phyloP scores from a whole-genome alignment of 2,113 vertebrate genomes.

The Phalacrocorax pelagicus region DNA sequence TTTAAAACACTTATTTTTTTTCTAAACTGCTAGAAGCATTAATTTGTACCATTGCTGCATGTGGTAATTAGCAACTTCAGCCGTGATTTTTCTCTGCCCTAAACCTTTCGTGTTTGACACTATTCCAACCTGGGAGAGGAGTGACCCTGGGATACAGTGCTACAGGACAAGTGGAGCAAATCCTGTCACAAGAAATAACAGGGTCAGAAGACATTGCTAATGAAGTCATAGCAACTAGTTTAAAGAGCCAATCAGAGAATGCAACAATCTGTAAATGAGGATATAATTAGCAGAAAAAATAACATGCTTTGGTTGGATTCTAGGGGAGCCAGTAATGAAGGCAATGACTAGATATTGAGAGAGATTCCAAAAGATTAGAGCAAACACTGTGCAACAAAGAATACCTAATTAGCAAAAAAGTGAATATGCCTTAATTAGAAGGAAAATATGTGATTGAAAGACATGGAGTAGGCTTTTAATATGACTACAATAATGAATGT shows the following conservation, averaged over 20 bases:
- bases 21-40: constrained; percentile 39
- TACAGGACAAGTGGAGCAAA: constrained; percentile 80
- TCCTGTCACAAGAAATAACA: constrained; percentile 86
- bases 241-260: constrained; percentile 81
- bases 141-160: constrained; percentile 77
- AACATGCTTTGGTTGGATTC: constrained; percentile 80
- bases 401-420: constrained; percentile 83
- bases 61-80: constrained; percentile 70
- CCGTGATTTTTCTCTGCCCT: constrained; percentile 60
- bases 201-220: constrained; percentile 85
- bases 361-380: constrained; percentile 82
- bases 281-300: constrained; percentile 88
- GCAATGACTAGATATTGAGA: constrained; percentile 81
- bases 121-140: constrained; percentile 70
- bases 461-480: constrained; percentile 55
- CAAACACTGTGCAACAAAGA: constrained; percentile 84
- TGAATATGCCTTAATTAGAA: constrained; percentile 79
- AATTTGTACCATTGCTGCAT: constrained; percentile 69
- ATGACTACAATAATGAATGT: constrained; percentile 30
- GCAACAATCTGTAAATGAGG: constrained; percentile 85
- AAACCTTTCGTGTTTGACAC: constrained; percentile 73
- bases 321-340: constrained; percentile 77
- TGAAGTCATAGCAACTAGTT: constrained; percentile 86
- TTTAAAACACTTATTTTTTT: constrained; percentile 68
- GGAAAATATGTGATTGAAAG: constrained; percentile 76